A percentile compares a stretch with the other conserved stretches of the same genome.
These are phyloP conservation scores for Thera britannica DNA, from an alignment of 2,888 invertebrate species.

Conservation along the genomic window DNA sequence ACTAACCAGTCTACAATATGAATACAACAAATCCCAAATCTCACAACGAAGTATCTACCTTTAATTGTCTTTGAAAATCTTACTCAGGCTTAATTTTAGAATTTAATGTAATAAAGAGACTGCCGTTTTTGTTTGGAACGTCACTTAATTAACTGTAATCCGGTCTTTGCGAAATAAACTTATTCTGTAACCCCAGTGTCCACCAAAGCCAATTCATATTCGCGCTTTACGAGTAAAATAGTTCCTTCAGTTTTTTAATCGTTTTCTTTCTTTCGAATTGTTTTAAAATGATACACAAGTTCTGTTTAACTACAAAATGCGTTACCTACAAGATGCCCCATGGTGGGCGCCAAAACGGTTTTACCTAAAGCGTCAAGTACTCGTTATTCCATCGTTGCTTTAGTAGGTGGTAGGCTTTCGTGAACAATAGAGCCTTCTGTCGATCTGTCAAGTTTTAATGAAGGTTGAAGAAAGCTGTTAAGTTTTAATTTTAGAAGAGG, in stretches of 20 bases:
- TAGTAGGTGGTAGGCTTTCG: slow-evolving; percentile 37
- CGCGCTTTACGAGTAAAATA: not conserved
- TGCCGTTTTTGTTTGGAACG: slow-evolving; percentile 57
- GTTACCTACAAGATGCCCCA: not conserved
- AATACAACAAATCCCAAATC: slow-evolving; percentile 1
- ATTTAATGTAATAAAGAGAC: slow-evolving; percentile 61
- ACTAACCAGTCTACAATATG: slow-evolving; percentile 1
- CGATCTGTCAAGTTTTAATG: slow-evolving; percentile 59
- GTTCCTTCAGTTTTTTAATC: not conserved
- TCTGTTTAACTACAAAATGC: not conserved
- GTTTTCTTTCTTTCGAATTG: not conserved
- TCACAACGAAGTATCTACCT: slow-evolving; percentile 49
- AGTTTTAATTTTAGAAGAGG: slow-evolving; percentile 12
- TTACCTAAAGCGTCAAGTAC: not conserved
- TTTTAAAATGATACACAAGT: not conserved
- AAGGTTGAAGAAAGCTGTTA: slow-evolving; percentile 34
- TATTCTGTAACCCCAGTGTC: slow-evolving; percentile 30
- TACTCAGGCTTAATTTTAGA: slow-evolving; percentile 54
- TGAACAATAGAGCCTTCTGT: slow-evolving; percentile 44
- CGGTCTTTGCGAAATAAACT: slow-evolving; percentile 49
- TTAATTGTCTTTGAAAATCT: slow-evolving; percentile 48
- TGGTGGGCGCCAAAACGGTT: slow-evolving; percentile 8
- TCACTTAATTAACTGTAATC: slow-evolving; percentile 60
- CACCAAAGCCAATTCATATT: not conserved
- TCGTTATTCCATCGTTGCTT: not conserved